Evolutionary conservation across 1,140 invertebrate genomes (phyloP), one percentile per base, ranked within the genome.

Genomic region (Oppia nitens): DNA sequence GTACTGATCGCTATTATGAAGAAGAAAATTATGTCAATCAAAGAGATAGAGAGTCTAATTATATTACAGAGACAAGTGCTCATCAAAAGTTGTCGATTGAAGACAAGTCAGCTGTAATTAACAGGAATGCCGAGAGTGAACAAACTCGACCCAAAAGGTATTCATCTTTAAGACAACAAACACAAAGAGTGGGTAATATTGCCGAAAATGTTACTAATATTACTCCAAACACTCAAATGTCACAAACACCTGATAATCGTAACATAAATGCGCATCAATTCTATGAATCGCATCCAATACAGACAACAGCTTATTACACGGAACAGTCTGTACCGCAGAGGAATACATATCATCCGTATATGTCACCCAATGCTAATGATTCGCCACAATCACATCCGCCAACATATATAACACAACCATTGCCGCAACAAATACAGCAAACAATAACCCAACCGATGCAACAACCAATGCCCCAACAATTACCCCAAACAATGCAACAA

Each of bases 61-160:
- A 40, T 40, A 17, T 40, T 40, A 9, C 32, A 9, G 32, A 40
- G 6, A 40, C 32, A 40, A 40, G 6, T 6, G 32, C 32, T 40
- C 6, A 17, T 40, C 32, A 40, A 40, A 40, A 40, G 32, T 9
- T 40, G 32, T 40, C 32, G 17, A 40, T 40, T 40, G 32, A 40
- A 40, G 32, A 40, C 6, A 40, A 40, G 32, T 6, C 32, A 40
- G 6, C 32, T 6, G 6, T 17, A 40, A 2, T 26, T 6, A 53
- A 53, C 27, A 53, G 40, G 12, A 28, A 52, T 50, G 47, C 48
- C 48, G 14, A 40, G 14, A 28, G 49, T 69, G 57, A 66, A 66
- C 40, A 68, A 73, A 12, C 52, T 54, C 71, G 78, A 67, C 77
- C 82, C n/a, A 85, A 85, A 67, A 74, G 83, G 6, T 85, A 85